These are phyloP conservation scores for Prionace glauca DNA, from an alignment of 2,797 vertebrate species.

Conservation along the genomic window DNA sequence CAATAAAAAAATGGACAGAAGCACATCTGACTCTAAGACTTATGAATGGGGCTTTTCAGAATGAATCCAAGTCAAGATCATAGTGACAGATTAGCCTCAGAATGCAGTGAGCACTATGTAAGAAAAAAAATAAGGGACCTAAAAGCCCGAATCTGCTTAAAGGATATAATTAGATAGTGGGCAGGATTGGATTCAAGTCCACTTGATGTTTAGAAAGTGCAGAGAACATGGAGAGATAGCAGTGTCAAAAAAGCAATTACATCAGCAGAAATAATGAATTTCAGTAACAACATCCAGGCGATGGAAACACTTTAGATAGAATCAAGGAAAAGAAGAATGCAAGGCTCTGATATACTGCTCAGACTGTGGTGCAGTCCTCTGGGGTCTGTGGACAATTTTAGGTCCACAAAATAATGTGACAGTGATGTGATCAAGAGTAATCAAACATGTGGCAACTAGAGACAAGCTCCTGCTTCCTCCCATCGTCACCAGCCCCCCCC, in stretches of 20 bases:
- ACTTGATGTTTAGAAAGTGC: too few relatives aligned
- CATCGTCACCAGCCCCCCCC: too few relatives aligned
- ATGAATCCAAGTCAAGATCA: not conserved
- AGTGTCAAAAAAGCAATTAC: not conserved
- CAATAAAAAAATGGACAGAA: not conserved
- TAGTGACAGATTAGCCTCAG: not conserved
- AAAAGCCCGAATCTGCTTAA: not conserved
- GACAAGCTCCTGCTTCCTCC: too few relatives aligned
- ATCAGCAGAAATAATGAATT: not conserved
- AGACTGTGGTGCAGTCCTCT: too few relatives aligned
- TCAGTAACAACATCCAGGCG: not conserved
- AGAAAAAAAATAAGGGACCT: not conserved
- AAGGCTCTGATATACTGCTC: not conserved
- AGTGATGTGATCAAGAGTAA: too few relatives aligned
- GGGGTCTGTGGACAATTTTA: too few relatives aligned
- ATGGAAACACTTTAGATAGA: not conserved
- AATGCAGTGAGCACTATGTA: not conserved
- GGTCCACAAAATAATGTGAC: too few relatives aligned
- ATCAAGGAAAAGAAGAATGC: not conserved
- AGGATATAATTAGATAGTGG: not conserved
- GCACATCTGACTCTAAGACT: not conserved
- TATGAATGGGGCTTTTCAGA: not conserved
- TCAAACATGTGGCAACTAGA: too few relatives aligned
- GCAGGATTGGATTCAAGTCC: too few relatives aligned
- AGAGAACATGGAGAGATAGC: too few relatives aligned